These are phyloP conservation scores for Henricia sp. DNA, from an alignment of 53 echinoderm and acorn worm genomes.

Conservation along the genomic window DNA sequence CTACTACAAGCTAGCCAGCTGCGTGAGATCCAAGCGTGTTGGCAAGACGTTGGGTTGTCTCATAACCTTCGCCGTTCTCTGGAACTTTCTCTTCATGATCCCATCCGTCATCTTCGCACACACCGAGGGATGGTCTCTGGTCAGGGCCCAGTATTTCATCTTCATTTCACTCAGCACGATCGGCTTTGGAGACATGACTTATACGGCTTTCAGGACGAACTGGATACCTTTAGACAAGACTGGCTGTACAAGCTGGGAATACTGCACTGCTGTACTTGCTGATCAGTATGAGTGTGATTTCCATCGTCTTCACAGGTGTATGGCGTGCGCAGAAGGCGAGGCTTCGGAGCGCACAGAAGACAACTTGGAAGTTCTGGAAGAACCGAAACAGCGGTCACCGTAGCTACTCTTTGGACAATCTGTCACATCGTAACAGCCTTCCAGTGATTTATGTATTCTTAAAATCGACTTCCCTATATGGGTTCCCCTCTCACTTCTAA, in stretches of 20 bases:
- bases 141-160: slow-evolving; percentile 65
- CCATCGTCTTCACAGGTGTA: slow-evolving; percentile 50
- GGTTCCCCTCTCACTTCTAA: too few species aligned
- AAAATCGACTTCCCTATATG: too few species aligned
- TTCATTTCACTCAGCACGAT: slow-evolving; percentile 70
- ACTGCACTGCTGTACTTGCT: slow-evolving; percentile 57
- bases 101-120: slow-evolving; percentile 46
- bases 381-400: slow-evolving; percentile 16
- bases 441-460: too few species aligned
- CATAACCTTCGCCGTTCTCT: slow-evolving; percentile 19
- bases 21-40: slow-evolving; percentile 1
- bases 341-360: slow-evolving; percentile 22
- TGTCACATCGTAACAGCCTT: too few species aligned
- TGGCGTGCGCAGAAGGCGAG: slow-evolving; percentile 45
- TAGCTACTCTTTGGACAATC: slow-evolving; percentile 24
- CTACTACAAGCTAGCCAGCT: slow-evolving; percentile 7
- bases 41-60: slow-evolving; percentile 19
- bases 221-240: background rate
- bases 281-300: slow-evolving; percentile 64
- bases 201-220: slow-evolving; percentile 41
- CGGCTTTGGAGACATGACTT: slow-evolving; percentile 66
- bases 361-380: slow-evolving; percentile 29
- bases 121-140: slow-evolving; percentile 46
- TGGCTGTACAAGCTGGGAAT: slow-evolving; percentile 62
- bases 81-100: slow-evolving; percentile 23